Percentiles rank a stretch among this genome's conserved stretches.
Evolutionary conservation across 2,113 vertebrate species (phyloP).

Genomic region (Neolamprologus fasciatus): DNA sequence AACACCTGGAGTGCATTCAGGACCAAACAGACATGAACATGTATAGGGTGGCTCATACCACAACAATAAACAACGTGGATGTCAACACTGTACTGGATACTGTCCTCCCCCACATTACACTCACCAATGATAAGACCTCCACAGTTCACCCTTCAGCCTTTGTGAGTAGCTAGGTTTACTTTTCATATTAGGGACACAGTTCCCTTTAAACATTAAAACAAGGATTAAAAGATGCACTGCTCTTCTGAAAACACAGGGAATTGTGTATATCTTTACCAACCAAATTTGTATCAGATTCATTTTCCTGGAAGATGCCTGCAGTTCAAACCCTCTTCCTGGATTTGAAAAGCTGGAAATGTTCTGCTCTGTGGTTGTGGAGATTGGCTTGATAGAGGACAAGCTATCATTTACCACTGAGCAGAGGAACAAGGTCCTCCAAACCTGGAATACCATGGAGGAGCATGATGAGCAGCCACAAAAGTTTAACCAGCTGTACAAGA

Average conservation of each 20-base stretch:
- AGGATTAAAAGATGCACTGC: neutral
- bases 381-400: neutral
- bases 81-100: neutral
- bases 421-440: neutral
- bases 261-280: neutral
- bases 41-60: neutral
- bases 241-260: neutral
- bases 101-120: neutral
- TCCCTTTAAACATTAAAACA: neutral
- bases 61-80: neutral
- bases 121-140: neutral
- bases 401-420: neutral
- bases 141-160: neutral
- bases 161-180: neutral
- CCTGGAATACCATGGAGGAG: neutral
- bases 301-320: accelerated
- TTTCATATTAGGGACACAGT: neutral
- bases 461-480: neutral
- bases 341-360: neutral
- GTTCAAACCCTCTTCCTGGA: neutral
- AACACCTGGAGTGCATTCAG: neutral
- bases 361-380: neutral
- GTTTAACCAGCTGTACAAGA: neutral
- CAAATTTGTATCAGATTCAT: neutral
- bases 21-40: neutral